phyloP scores from a whole-genome alignment of 2,797 vertebrate species.

The Buphagus erythrorhynchus region DNA sequence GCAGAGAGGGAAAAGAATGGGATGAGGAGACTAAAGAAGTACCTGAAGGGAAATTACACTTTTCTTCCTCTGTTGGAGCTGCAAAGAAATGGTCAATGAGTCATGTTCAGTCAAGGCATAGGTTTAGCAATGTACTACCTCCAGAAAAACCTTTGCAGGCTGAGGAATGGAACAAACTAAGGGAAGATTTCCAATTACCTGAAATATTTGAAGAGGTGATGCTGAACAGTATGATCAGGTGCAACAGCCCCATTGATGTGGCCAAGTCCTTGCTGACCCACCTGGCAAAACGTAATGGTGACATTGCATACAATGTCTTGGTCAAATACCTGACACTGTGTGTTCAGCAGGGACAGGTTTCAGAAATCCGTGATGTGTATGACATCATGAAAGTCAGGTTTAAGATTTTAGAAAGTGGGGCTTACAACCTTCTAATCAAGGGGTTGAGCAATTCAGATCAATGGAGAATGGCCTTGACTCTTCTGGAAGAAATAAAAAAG shows the following conservation, averaged over 20 bases:
- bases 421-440: conserved; percentile 86
- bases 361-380: conserved; percentile 87
- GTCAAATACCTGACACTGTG: conserved; percentile 88
- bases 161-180: conserved; percentile 85
- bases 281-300: conserved; percentile 82
- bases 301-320: conserved; percentile 84
- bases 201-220: conserved; percentile 81
- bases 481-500: conserved; percentile 86
- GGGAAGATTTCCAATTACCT: conserved; percentile 49
- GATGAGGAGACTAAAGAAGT: background rate
- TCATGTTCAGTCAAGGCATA: background rate
- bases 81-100: conserved; percentile 76
- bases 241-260: conserved; percentile 77
- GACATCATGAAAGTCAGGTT: conserved; percentile 88
- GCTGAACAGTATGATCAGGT: conserved; percentile 73
- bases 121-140: conserved; percentile 54
- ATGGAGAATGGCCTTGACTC: conserved; percentile 83
- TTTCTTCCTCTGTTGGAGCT: conserved; percentile 84
- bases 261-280: conserved; percentile 91
- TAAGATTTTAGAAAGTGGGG: conserved; percentile 83
- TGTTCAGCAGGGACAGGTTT: conserved; percentile 77
- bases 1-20: background rate
- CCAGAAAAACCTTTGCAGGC: conserved; percentile 78
- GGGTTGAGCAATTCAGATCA: conserved; percentile 83
- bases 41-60: background rate